A percentile compares a stretch with the other conserved stretches of the same genome.
phyloP scores from a whole-genome alignment of 2,888 invertebrate genomes.

The Brachypalpus laphriformis region DNA sequence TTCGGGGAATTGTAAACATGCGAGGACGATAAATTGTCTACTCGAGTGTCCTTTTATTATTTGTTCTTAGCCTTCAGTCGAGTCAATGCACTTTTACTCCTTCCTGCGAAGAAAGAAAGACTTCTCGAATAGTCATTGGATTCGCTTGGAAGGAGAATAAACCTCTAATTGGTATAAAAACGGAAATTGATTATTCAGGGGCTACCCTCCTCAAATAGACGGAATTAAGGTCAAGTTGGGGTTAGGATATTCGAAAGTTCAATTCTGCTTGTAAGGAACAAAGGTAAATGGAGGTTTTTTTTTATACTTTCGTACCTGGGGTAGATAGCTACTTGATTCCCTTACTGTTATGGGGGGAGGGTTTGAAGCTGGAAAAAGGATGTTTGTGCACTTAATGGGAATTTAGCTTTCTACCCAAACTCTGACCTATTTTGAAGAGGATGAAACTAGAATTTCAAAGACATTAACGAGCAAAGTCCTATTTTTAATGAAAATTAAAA shows the following conservation, averaged over 20 bases:
- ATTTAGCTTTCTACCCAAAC: background rate
- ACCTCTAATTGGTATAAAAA: constrained; percentile 8
- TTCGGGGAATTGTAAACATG: background rate
- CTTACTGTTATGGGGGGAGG: background rate
- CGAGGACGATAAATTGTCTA: background rate
- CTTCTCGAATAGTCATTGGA: background rate
- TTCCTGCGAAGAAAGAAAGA: background rate
- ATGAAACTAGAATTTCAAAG: background rate
- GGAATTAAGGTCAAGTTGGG: constrained; percentile 23
- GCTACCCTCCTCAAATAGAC: background rate
- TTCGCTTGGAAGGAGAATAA: background rate
- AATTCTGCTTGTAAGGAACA: background rate
- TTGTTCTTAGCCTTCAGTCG: background rate
- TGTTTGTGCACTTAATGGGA: background rate
- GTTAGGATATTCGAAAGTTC: background rate
- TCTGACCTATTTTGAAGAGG: background rate
- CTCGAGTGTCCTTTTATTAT: background rate
- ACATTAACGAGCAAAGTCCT: background rate
- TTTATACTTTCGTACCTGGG: background rate
- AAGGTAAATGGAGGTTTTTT: background rate
- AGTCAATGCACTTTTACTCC: background rate
- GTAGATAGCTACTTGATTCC: background rate
- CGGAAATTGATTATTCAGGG: background rate
- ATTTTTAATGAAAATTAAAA: background rate
- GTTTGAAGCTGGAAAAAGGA: constrained; percentile 1